Evolutionary conservation across 2,797 vertebrate genomes (phyloP), one percentile per base, ranked within the genome.

Genomic region (Agapornis canus): DNA sequence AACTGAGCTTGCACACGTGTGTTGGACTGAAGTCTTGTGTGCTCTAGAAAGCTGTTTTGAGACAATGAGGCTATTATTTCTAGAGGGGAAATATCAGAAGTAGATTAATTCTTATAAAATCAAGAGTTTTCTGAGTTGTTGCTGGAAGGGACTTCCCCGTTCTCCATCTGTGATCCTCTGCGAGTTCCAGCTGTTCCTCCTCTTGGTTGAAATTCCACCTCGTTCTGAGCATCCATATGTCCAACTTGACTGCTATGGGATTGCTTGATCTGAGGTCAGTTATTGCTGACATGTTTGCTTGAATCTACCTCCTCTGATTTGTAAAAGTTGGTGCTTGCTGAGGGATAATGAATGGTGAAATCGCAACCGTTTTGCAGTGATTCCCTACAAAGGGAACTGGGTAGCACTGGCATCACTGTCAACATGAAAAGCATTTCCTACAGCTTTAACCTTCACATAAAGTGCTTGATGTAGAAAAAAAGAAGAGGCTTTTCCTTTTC

Each of bases 141-240:
- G 23, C 39, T 69, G 57, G 70, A 49, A 40, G 19, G 66, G 39
- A 42, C 10, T 6, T 37, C 2, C 2, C 2, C 0, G 2, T 40
- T 63, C 9, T 0, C 7, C 0, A 2, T 13, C 29, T 61, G 26
- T 27, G 35, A 5, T 75, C n/a, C n/a, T 26, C 20, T 9, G 6
- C 0, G 11, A 52, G 37, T 35, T 72, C 23, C 23, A 21, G 49
- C 10, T 21, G 22, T 20, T 57, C 42, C 16, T 61, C 22, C 27
- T 40, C 64, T 39, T 25, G 63, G 56, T 27, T 4, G 1, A 22
- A 42, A 64, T 14, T 20, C 10, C 0, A 0, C 59, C 20, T 32
- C 4, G 7, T 82, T 48, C 25, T 73, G 4, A 0, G 35, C 45
- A 12, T 15, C 0, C 0, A 0, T 26, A 14, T 57, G 16, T 63